Evolutionary conservation across 2,797 vertebrate genomes (phyloP).

Genomic region (Moxostoma hubbsi): DNA sequence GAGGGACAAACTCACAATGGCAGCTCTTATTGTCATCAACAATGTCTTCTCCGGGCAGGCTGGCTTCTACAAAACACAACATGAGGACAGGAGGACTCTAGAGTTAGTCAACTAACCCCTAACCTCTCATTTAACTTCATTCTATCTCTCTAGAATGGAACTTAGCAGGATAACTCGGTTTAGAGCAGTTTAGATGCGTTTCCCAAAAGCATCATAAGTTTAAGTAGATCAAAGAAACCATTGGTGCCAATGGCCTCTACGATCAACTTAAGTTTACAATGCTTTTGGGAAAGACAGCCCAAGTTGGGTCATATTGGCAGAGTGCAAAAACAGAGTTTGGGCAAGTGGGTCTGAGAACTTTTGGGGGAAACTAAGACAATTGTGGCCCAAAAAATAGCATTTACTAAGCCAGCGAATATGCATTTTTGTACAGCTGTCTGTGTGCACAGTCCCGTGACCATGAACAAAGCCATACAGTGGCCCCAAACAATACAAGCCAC

Average conservation of each 20-base stretch:
- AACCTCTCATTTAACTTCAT: conserved; percentile 23
- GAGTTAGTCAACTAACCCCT: conserved; percentile 50
- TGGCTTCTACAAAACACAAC: conserved; percentile 81
- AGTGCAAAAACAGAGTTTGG: no score
- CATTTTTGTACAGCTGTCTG: not conserved
- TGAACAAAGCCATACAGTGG: not conserved
- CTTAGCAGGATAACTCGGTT: conserved; percentile 57
- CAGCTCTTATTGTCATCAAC: conserved; percentile 96
- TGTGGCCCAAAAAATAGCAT: conserved; percentile 54
- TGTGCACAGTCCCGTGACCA: not conserved
- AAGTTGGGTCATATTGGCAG: no score
- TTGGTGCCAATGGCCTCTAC: no score
- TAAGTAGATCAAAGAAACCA: no score
- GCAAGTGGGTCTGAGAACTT: conserved; percentile 10
- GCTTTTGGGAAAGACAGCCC: no score
- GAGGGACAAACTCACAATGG: conserved; percentile 93
- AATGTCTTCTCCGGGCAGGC: conserved; percentile 91
- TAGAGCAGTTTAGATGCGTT: no score
- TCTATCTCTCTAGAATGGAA: conserved; percentile 49
- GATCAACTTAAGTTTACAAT: no score
- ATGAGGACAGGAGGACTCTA: conserved; percentile 42
- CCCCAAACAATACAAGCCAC: not conserved
- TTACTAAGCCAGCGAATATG: conserved; percentile 21
- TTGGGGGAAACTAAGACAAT: conserved; percentile 35
- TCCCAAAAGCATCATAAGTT: no score